These are phyloP conservation scores for Thunnus thynnus DNA, from an alignment of 2,113 vertebrate species.

Conservation along the genomic window DNA sequence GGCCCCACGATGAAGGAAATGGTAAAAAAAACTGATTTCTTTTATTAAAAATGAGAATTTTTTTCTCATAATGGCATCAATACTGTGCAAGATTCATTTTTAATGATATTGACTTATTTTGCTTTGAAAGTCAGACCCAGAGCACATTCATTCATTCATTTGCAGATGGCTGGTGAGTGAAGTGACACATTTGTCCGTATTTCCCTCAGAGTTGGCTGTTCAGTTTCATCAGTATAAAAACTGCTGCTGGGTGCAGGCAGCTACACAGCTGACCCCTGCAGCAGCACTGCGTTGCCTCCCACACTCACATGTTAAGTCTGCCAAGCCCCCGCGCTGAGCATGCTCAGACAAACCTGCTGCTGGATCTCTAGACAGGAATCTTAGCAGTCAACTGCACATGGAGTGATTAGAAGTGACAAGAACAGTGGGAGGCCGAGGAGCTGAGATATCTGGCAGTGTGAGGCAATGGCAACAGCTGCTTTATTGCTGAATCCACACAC, in stretches of 20 bases:
- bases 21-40: no score
- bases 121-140: not conserved
- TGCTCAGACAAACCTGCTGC: slow-evolving; percentile 47
- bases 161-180: slow-evolving; percentile 1
- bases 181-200: not conserved
- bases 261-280: slow-evolving; percentile 47
- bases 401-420: slow-evolving; percentile 57
- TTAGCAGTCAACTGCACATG: slow-evolving; percentile 44
- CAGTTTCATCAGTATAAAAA: slow-evolving; percentile 19
- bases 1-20: not conserved
- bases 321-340: slow-evolving; percentile 56
- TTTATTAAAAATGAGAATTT: not conserved
- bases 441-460: slow-evolving; percentile 35
- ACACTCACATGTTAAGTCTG: slow-evolving; percentile 46
- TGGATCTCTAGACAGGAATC: slow-evolving; percentile 43
- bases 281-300: slow-evolving; percentile 47
- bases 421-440: slow-evolving; percentile 56
- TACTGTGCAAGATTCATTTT: not conserved
- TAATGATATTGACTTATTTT: slow-evolving; percentile 1
- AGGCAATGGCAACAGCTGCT: slow-evolving; percentile 40
- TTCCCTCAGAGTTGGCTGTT: not conserved
- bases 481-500: slow-evolving; percentile 33
- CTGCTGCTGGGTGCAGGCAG: slow-evolving; percentile 38
- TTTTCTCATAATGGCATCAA: not conserved
- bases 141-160: not conserved